A percentile compares a stretch with the other conserved stretches of the same genome.
These are phyloP conservation scores for Theocolax elegans DNA, from an alignment of 1,140 invertebrate genomes.

Conservation along the genomic window DNA sequence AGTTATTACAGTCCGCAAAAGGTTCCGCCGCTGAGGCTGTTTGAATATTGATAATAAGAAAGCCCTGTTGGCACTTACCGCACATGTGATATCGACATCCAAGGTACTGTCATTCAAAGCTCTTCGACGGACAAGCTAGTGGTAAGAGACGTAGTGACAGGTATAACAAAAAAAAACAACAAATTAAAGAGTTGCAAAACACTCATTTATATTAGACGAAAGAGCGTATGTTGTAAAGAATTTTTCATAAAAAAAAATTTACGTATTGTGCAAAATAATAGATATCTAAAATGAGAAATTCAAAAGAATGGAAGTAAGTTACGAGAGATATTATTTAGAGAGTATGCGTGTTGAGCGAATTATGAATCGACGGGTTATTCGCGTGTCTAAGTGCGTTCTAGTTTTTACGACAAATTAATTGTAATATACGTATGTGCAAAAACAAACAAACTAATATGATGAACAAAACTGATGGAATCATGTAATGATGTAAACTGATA, in stretches of 20 bases:
- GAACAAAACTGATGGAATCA: slow-evolving; percentile 46
- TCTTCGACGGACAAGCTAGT: slow-evolving; percentile 32
- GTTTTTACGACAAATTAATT: slow-evolving; percentile 44
- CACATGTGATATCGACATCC: slow-evolving; percentile 65
- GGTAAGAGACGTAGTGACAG: slow-evolving; percentile 39
- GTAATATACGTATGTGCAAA: slow-evolving; percentile 52
- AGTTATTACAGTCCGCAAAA: slow-evolving; percentile 76
- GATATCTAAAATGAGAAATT: slow-evolving; percentile 7
- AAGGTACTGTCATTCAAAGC: slow-evolving; percentile 54
- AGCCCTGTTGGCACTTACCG: slow-evolving; percentile 52
- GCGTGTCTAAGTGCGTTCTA: slow-evolving; percentile 42
- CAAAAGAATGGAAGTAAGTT: slow-evolving; percentile 21
- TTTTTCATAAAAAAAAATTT: slow-evolving; percentile 28
- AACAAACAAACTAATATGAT: too few relatives aligned
- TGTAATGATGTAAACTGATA: slow-evolving; percentile 52
- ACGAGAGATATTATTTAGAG: slow-evolving; percentile 38
- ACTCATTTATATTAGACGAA: slow-evolving; percentile 29
- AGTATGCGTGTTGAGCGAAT: slow-evolving; percentile 30
- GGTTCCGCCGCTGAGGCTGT: slow-evolving; percentile 57
- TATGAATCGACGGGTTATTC: slow-evolving; percentile 26
- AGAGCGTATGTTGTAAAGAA: slow-evolving; percentile 32
- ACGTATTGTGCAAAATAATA: slow-evolving; percentile 21
- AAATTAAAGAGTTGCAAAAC: slow-evolving; percentile 30
- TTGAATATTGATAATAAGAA: slow-evolving; percentile 47
- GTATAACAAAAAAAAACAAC: slow-evolving; percentile 36